phyloP scores from a whole-genome alignment of 2,888 invertebrate species.

The Frankliniella intonsa region DNA sequence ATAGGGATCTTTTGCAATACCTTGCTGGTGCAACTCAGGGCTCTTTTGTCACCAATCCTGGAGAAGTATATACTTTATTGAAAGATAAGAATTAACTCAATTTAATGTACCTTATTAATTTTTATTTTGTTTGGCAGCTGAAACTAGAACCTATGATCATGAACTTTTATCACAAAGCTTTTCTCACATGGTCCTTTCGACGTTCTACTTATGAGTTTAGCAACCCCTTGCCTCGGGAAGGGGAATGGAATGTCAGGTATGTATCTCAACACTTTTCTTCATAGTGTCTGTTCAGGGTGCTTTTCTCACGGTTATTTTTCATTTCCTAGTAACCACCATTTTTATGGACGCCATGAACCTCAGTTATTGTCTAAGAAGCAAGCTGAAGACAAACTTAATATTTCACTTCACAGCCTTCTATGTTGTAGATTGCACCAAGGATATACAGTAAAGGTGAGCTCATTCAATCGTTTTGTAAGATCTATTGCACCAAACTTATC shows the following conservation, averaged over 20 bases:
- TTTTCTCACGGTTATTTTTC: slow-evolving; percentile 26
- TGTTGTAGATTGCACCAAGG: slow-evolving; percentile 72
- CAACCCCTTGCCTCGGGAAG: slow-evolving; percentile 38
- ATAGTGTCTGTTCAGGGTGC: neutral
- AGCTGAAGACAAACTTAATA: slow-evolving; percentile 58
- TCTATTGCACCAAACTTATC: neutral
- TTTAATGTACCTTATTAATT: neutral
- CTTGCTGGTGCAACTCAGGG: slow-evolving; percentile 71
- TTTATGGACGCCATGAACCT: slow-evolving; percentile 53
- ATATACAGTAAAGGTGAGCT: slow-evolving; percentile 58
- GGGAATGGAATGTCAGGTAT: slow-evolving; percentile 44
- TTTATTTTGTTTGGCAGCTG: slow-evolving; percentile 35
- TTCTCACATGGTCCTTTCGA: slow-evolving; percentile 58
- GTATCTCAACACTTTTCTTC: neutral
- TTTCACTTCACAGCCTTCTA: slow-evolving; percentile 60
- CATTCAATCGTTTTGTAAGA: slow-evolving; percentile 2
- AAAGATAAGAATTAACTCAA: neutral
- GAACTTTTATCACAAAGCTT: slow-evolving; percentile 58
- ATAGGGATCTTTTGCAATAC: slow-evolving; percentile 69
- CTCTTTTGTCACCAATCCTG: slow-evolving; percentile 57
- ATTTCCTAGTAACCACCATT: slow-evolving; percentile 51
- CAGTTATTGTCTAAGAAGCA: slow-evolving; percentile 59
- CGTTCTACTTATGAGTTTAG: slow-evolving; percentile 41
- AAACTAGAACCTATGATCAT: slow-evolving; percentile 42
- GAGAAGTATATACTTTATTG: slow-evolving; percentile 45